Conservation (phyloP, 2,888 invertebrate genomes). For the Amblyteles armatorius region DNA sequence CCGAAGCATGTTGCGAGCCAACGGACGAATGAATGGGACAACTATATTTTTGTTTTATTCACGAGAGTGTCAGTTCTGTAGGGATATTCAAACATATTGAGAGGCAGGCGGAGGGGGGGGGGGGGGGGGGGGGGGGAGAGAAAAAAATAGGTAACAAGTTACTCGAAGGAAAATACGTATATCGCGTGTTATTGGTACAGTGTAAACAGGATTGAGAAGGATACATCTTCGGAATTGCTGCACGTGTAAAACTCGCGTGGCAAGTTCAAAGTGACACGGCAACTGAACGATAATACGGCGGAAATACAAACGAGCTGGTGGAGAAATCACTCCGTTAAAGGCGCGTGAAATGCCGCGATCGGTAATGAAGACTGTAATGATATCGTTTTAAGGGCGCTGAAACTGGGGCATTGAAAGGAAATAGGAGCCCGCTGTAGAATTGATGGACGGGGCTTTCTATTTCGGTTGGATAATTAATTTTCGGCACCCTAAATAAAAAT, state of each 20-base stretch:
- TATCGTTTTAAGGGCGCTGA: no score
- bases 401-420: no score
- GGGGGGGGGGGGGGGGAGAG: background rate
- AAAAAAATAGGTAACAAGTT: background rate
- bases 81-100: constrained; percentile 44
- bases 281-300: constrained; percentile 13
- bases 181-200: constrained; percentile 27
- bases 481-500: no score
- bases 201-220: constrained; percentile 4
- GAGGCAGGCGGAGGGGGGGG: background rate
- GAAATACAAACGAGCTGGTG: background rate
- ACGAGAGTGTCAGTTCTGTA: constrained; percentile 53
- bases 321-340: no score
- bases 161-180: constrained; percentile 16
- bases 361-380: no score
- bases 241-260: constrained; percentile 9
- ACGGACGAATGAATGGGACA: constrained; percentile 55
- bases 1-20: constrained; percentile 33
- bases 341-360: no score
- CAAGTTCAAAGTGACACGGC: constrained; percentile 1
- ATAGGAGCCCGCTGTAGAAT: no score
- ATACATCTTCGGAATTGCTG: background rate
- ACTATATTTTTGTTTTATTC: constrained; percentile 56
- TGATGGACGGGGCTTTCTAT: no score
- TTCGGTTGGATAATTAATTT: no score